Percentiles rank a stretch among this genome's conserved stretches.
Evolutionary conservation across 2,113 vertebrate genomes (phyloP).

Genomic region (Myiopsitta monachus): DNA sequence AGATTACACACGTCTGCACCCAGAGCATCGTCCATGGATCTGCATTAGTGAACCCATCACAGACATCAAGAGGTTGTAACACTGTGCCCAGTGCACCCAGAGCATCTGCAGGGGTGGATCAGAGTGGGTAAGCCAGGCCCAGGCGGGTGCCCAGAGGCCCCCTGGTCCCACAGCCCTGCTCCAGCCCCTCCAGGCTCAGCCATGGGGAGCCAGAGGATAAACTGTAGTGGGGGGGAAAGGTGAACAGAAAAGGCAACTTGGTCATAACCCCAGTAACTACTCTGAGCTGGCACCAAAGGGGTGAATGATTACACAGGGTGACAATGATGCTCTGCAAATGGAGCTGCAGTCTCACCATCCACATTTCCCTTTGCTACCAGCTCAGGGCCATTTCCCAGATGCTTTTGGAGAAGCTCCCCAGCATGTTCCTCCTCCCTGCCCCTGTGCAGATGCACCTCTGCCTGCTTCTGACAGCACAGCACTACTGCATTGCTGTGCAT

Average conservation of each 20-base stretch:
- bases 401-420: background rate
- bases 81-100: background rate
- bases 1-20: accelerated
- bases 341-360: background rate
- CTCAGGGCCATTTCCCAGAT: background rate
- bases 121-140: background rate
- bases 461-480: background rate
- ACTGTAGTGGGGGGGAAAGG: background rate
- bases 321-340: background rate
- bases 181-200: background rate
- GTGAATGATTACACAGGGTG: background rate
- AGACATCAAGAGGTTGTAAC: background rate
- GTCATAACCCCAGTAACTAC: background rate
- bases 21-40: background rate
- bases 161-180: background rate
- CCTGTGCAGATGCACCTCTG: accelerated
- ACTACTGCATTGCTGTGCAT: background rate
- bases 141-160: background rate
- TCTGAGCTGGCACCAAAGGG: background rate
- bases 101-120: background rate
- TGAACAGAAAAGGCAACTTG: background rate
- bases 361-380: accelerated
- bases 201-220: background rate
- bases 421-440: background rate
- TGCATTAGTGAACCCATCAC: background rate